Percentiles rank a stretch among this genome's conserved stretches.
These are phyloP conservation scores for Poicephalus meyeri DNA, from an alignment of 2,113 vertebrate genomes.

Conservation along the genomic window DNA sequence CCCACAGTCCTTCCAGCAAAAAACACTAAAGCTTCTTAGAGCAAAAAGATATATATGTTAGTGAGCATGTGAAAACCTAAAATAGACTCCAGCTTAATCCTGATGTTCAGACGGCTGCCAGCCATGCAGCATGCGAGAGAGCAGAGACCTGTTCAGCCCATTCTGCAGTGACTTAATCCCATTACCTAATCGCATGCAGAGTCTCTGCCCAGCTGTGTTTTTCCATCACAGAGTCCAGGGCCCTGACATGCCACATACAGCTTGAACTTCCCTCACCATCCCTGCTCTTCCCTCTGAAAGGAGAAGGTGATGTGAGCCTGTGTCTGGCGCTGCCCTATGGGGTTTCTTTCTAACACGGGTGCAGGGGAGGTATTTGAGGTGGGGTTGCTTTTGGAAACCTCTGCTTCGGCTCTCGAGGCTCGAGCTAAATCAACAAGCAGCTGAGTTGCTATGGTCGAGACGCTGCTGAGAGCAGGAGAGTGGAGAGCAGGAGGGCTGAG, in stretches of 20 bases:
- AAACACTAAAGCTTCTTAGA: constrained; percentile 45
- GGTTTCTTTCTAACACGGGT: accelerated
- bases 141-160: constrained; percentile 40
- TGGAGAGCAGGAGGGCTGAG: neutral
- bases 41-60: neutral
- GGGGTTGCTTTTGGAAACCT: neutral
- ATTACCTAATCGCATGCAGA: constrained; percentile 29
- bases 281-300: neutral
- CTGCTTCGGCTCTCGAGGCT: neutral
- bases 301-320: neutral
- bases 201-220: constrained; percentile 60
- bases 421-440: neutral
- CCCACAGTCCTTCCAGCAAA: neutral
- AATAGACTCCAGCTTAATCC: constrained; percentile 49
- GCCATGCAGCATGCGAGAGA: neutral
- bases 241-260: neutral
- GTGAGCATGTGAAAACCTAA: constrained; percentile 8
- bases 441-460: neutral
- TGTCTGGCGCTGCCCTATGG: accelerated
- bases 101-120: constrained; percentile 16
- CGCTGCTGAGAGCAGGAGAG: neutral
- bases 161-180: constrained; percentile 57
- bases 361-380: neutral
- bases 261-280: neutral
- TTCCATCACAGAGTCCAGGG: constrained; percentile 3